Base-by-base conservation (phyloP, 2,888 invertebrate genomes). In the Chymomyza caudatula region DNA sequence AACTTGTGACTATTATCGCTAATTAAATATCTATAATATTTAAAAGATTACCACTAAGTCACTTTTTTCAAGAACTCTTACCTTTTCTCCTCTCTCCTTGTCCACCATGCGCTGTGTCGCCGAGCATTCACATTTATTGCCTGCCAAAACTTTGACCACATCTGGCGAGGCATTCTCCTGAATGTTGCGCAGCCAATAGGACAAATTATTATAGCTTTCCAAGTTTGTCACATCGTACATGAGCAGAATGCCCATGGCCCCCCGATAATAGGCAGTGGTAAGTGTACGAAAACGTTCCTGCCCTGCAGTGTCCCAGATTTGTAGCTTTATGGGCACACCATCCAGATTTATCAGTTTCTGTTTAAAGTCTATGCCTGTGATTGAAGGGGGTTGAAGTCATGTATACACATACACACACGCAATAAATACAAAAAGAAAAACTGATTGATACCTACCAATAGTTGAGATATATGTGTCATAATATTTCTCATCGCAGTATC, bases 391-490 rank as follows among this genome's bases (percentile, higher is more conserved):
- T 29, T 23, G 22, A 58, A 23, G 43, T 0, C 17, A 22, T 6
- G 1, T 17, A 4, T 13, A 20, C 23, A 47, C 17, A 17, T 15
- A n/a, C 15, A n/a, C 11, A 37, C 29, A 37, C 11, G 29, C 11
- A 11, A 1, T 6, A n/a, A 58, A 44, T 6, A 22, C 44, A n/a
- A 6, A n/a, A 58, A 44, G 2, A 22, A 22, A n/a, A 6, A 37
- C 5, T n/a, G 15, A 37, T 15, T 20, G 52, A 2, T 15, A 75
- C 94, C 94, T 90, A 96, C 96, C 96, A 92, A 96, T 96, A 75
- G 96, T 96, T 55, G 96, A 96, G 91, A 96, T 96, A 91, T 96
- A 96, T 77, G 96, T 96, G 90, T 96, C 96, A 91, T 96, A 96
- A 91, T 96, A 96, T 86, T 95, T 93, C 91, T 96, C 96, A 90